Conservation (phyloP, 2,888 invertebrate species). For the Mactromeris polynyma region DNA sequence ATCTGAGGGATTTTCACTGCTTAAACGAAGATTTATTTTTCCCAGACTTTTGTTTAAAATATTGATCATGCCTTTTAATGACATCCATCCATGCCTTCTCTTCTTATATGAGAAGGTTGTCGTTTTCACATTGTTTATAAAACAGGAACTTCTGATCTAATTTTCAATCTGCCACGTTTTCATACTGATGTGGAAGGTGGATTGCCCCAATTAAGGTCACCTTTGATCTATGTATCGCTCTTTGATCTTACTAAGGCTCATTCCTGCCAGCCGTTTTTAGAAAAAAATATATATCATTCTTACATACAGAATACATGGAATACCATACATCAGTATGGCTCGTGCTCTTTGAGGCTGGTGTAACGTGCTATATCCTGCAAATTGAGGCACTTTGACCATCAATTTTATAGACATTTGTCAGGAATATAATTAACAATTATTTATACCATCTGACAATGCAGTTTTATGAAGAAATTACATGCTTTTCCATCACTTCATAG, state of each 20-base stretch:
- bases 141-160: constrained; percentile 28
- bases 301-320: constrained; percentile 29
- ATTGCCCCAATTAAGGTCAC: constrained; percentile 28
- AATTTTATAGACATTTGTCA: background rate
- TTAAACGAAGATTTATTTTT: constrained; percentile 69
- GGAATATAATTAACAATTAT: background rate
- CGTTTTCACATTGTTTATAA: constrained; percentile 16
- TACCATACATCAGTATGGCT: constrained; percentile 44
- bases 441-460: background rate
- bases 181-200: constrained; percentile 22
- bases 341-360: background rate
- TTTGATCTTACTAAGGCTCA: constrained; percentile 28
- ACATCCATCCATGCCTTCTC: constrained; percentile 37
- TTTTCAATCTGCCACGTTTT: constrained; percentile 34
- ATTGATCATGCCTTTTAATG: constrained; percentile 64
- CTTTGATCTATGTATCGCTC: constrained; percentile 31
- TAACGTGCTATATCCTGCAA: background rate
- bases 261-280: background rate
- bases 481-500: background rate
- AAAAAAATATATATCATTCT: constrained; percentile 4
- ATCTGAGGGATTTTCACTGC: constrained; percentile 62
- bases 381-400: background rate
- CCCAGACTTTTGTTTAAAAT: constrained; percentile 70
- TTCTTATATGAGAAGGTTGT: constrained; percentile 15
- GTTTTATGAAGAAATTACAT: background rate